Evolutionary conservation across 2,888 invertebrate species (phyloP).

Genomic region (Cylloceria caligata): DNA sequence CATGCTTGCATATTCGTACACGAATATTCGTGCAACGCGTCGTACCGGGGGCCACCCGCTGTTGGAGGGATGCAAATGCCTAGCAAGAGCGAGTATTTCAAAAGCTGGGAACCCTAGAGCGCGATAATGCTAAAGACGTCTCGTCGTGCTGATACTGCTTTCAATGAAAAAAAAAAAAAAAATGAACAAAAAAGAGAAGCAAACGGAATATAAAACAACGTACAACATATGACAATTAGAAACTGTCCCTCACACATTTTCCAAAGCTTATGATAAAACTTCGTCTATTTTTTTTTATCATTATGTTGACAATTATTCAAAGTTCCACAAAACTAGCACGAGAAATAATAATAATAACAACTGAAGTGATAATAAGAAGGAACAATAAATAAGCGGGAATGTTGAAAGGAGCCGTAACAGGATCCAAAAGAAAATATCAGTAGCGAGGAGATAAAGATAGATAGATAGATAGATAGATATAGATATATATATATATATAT

Average conservation of each 20-base stretch:
- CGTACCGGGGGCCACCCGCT: conserved; percentile 44
- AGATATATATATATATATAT: conserved; percentile 10
- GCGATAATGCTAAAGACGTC: conserved; percentile 49
- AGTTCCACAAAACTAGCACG: conserved; percentile 13
- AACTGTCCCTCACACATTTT: background rate
- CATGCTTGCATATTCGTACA: conserved; percentile 71
- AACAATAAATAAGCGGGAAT: conserved; percentile 66
- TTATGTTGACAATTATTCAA: background rate
- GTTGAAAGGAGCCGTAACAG: conserved; percentile 69
- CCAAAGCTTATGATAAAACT: conserved; percentile 7
- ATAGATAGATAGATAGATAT: conserved; percentile 27
- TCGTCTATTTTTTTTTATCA: background rate
- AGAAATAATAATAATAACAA: conserved; percentile 42
- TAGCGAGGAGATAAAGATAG: conserved; percentile 41
- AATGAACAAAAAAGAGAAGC: conserved; percentile 11
- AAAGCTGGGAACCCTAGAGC: conserved; percentile 32
- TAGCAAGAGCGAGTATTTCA: conserved; percentile 36
- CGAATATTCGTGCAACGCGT: conserved; percentile 68
- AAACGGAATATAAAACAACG: background rate
- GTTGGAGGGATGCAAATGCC: conserved; percentile 62
- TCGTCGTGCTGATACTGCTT: conserved; percentile 41
- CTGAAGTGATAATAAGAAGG: conserved; percentile 56
- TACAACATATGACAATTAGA: background rate
- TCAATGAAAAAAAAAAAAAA: conserved; percentile 9
- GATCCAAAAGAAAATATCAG: conserved; percentile 69